Conservation (phyloP, 1,140 invertebrate species). For the Drosophila setifemur region DNA sequence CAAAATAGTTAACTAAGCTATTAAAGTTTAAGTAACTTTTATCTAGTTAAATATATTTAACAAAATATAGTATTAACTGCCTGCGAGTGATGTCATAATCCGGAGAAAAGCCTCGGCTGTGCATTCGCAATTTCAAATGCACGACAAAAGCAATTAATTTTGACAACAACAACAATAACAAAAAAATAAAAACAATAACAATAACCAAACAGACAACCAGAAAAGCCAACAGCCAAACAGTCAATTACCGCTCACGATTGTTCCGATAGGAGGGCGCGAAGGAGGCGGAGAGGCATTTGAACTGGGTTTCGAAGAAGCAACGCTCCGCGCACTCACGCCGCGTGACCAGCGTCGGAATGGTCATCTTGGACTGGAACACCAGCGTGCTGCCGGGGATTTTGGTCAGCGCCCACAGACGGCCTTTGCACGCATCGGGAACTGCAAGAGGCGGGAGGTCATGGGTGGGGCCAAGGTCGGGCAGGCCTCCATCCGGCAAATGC, state of each 20-base stretch:
- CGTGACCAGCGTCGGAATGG: slow-evolving; percentile 81
- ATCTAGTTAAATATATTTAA: background rate
- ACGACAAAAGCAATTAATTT: slow-evolving; percentile 66
- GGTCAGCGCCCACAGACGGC: slow-evolving; percentile 83
- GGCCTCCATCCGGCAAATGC: slow-evolving; percentile 31
- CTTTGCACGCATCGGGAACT: slow-evolving; percentile 79
- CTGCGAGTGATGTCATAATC: slow-evolving; percentile 60
- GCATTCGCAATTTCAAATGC: slow-evolving; percentile 65
- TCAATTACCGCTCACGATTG: slow-evolving; percentile 75
- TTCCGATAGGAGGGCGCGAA: slow-evolving; percentile 82
- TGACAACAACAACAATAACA: slow-evolving; percentile 20
- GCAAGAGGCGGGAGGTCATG: slow-evolving; percentile 19
- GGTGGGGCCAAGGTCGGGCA: slow-evolving; percentile 4
- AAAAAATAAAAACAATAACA: slow-evolving; percentile 8
- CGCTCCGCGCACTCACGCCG: slow-evolving; percentile 83
- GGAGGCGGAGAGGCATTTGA: slow-evolving; percentile 83
- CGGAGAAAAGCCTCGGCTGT: slow-evolving; percentile 42
- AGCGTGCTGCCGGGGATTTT: slow-evolving; percentile 83
- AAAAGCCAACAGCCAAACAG: slow-evolving; percentile 43
- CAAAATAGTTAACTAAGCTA: no score
- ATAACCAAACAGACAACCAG: no score
- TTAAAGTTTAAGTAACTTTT: background rate
- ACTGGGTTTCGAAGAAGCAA: slow-evolving; percentile 83
- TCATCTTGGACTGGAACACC: slow-evolving; percentile 83
- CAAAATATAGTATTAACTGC: slow-evolving; percentile 3